These are phyloP conservation scores for Spialia ferax DNA, from an alignment of 2,888 invertebrate species.

Conservation along the genomic window DNA sequence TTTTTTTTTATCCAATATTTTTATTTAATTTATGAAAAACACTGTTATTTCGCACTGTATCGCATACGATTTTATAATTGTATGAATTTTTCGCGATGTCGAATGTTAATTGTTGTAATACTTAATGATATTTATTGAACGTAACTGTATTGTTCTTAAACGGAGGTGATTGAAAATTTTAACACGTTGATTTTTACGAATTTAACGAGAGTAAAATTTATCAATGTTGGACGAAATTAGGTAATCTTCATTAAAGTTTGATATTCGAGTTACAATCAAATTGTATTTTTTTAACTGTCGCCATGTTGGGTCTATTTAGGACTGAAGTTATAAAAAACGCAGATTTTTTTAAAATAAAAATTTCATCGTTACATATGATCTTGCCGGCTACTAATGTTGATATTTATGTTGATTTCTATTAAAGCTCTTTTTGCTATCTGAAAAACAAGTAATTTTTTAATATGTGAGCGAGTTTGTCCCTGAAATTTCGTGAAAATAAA, in stretches of 20 bases:
- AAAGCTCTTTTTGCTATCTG: no score
- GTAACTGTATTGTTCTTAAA: slow-evolving; percentile 60
- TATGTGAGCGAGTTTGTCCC: no score
- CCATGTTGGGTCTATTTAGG: background rate
- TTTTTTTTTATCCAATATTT: no score
- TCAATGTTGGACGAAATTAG: slow-evolving; percentile 6
- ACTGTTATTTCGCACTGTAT: slow-evolving; percentile 45
- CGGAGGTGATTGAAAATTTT: slow-evolving; percentile 56
- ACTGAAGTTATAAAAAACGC: background rate
- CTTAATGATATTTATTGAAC: slow-evolving; percentile 53
- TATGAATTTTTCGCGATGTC: slow-evolving; percentile 18
- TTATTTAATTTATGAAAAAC: background rate
- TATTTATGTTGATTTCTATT: no score
- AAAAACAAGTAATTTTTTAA: no score
- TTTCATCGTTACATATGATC: background rate
- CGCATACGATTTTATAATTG: background rate
- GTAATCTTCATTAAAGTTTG: background rate
- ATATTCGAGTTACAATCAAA: slow-evolving; percentile 14
- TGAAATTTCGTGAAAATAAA: no score
- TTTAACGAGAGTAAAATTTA: slow-evolving; percentile 41
- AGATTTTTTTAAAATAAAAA: background rate
- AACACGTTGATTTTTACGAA: slow-evolving; percentile 53
- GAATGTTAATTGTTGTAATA: slow-evolving; percentile 63
- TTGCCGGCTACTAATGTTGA: no score
- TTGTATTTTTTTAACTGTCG: slow-evolving; percentile 15